These are phyloP conservation scores for Ommatoiulus sabulosus DNA, from an alignment of 2,888 invertebrate species.

Conservation along the genomic window DNA sequence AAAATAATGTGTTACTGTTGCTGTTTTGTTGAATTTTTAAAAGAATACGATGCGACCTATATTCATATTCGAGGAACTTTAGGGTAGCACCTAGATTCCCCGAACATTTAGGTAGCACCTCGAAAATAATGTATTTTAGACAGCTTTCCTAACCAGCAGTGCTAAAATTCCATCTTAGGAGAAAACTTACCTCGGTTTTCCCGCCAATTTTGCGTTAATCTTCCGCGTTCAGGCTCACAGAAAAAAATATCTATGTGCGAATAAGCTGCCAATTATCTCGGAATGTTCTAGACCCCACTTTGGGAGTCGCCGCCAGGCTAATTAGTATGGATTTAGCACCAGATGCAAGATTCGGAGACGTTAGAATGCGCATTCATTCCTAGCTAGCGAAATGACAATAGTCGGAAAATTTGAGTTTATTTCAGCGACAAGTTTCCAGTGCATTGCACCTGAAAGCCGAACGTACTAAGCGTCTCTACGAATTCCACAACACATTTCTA, in stretches of 20 bases:
- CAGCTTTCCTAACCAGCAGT: not conserved
- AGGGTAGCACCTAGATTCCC: no score
- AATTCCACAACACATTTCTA: not conserved
- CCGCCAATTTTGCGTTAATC: not conserved
- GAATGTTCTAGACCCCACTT: not conserved
- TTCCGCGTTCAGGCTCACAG: no score
- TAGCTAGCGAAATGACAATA: not conserved
- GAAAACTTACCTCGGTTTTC: not conserved
- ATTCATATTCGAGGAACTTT: no score
- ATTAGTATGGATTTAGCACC: conserved; percentile 10
- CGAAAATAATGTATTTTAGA: not conserved
- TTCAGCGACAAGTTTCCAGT: not conserved
- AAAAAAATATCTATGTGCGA: not conserved
- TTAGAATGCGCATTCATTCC: not conserved
- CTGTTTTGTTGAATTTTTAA: no score
- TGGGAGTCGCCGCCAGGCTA: not conserved
- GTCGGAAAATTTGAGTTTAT: not conserved
- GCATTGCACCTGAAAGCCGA: not conserved
- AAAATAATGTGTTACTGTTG: no score
- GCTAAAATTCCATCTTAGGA: not conserved
- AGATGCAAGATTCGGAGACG: not conserved
- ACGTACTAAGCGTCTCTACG: not conserved
- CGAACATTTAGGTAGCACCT: no score
- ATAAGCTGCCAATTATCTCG: not conserved
- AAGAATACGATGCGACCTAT: no score